Evolutionary conservation across 2,888 invertebrate genomes (phyloP).

Genomic region (Drosophila sordidapex): DNA sequence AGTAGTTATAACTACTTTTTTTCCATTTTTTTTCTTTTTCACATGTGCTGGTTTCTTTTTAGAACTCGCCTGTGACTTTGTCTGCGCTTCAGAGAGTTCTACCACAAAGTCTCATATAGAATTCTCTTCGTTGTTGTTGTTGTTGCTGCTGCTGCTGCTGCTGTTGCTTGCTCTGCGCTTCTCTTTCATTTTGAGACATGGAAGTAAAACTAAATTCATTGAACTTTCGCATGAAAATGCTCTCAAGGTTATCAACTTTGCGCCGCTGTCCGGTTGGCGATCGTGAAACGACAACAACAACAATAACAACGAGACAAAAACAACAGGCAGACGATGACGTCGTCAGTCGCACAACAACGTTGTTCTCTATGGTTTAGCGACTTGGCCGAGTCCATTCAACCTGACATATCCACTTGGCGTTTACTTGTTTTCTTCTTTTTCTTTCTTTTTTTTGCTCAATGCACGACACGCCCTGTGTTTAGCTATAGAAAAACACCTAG

Average conservation of each 20-base stretch:
- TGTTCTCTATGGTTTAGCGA: conserved; percentile 64
- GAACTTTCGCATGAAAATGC: conserved; percentile 84
- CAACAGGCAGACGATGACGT: conserved; percentile 31
- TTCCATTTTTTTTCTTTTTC: conserved; percentile 29
- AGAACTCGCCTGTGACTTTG: conserved; percentile 57
- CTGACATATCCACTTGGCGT: conserved; percentile 43
- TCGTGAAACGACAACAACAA: conserved; percentile 50
- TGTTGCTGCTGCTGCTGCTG: rapidly evolving
- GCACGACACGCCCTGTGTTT: conserved; percentile 57
- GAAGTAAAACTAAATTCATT: conserved; percentile 84
- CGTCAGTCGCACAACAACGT: conserved; percentile 25
- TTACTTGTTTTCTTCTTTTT: conserved; percentile 49
- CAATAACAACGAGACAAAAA: conserved; percentile 43
- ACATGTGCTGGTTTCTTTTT: conserved; percentile 62
- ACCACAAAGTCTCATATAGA: conserved; percentile 12
- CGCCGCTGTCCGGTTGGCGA: conserved; percentile 68
- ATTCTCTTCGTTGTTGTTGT: conserved; percentile 1
- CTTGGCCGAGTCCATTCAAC: conserved; percentile 68
- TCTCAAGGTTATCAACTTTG: conserved; percentile 84
- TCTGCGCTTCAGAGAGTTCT: conserved; percentile 50
- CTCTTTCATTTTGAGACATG: conserved; percentile 72
- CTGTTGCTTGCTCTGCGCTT: conserved; percentile 16
- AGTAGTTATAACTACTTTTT: conserved; percentile 62
- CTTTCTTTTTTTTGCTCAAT: conserved; percentile 23
- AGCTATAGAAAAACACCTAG: conserved; percentile 1